A percentile compares a stretch with the other conserved stretches of the same genome.
Evolutionary conservation across 2,797 vertebrate species (phyloP).

Genomic region (Malacoctenus gilli): DNA sequence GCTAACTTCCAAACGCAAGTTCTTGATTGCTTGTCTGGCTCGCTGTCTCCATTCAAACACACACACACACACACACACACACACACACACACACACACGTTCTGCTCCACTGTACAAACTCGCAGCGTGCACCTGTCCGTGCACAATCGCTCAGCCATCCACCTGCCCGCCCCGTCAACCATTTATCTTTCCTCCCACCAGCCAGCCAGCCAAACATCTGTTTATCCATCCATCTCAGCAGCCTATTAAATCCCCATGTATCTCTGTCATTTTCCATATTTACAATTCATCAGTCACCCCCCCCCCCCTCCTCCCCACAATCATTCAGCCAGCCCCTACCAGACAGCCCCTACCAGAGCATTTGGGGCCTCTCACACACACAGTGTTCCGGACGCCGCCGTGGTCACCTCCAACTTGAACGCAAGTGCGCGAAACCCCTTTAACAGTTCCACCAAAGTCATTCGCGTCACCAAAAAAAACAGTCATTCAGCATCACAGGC

Average conservation of each 20-base stretch:
- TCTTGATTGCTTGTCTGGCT: background rate
- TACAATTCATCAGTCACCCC: constrained; percentile 47
- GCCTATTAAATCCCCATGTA: constrained; percentile 45
- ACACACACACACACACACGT: constrained; percentile 1
- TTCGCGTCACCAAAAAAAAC: too few relatives aligned
- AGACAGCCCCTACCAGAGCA: constrained; percentile 5
- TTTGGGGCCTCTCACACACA: constrained; percentile 7
- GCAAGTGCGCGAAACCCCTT: too few relatives aligned
- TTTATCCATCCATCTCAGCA: constrained; percentile 54
- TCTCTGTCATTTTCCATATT: constrained; percentile 42
- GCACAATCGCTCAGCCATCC: constrained; percentile 14
- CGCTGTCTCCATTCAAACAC: background rate
- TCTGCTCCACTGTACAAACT: background rate
- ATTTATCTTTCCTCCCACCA: constrained; percentile 25
- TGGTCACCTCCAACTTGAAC: background rate
- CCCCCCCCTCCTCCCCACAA: constrained; percentile 19
- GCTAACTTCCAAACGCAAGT: background rate
- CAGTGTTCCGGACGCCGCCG: background rate
- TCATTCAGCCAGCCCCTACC: constrained; percentile 2
- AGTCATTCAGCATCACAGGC: too few relatives aligned
- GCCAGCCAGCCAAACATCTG: constrained; percentile 52
- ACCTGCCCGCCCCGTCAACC: background rate
- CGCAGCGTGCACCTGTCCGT: constrained; percentile 2
- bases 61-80: constrained; percentile 1
- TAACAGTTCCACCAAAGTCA: too few relatives aligned